Base-by-base conservation (phyloP, 2,888 invertebrate genomes). In the Andrena haemorrhoa region DNA sequence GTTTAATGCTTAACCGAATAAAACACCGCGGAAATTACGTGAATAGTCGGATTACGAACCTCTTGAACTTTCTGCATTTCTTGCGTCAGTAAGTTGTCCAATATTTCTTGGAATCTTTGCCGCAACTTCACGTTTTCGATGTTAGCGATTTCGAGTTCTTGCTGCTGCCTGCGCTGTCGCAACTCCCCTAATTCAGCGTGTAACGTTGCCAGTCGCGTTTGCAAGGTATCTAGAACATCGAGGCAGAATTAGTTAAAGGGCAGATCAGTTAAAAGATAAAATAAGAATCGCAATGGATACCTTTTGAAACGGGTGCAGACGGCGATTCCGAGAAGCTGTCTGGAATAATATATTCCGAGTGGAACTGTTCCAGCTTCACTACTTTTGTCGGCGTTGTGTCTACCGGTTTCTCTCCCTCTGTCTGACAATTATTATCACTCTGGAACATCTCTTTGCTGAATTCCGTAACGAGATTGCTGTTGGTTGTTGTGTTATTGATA, bases 91-190 rank as follows among this genome's bases (percentile, higher is more conserved):
- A 98, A 94, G 89, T 96, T 96, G 85, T 98, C 97, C 33, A 98
- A 94, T 70, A 96, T 97, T 86, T 97, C 97, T 92, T 97, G 96
- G 93, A 98, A 97, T 72, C 98, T 95, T 93, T 98, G 97, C 65
- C 97, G 95, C 16, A 98, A 94, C 12, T 97, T 97, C 83, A 96
- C 95, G 93, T 98, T 98, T 92, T 98, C 98, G 92, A 98, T 97
- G 63, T 96, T 97, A 29, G 97, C 96, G 82, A 98, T 96, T 94
- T 98, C 97, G 85, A 96, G 95, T 90, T 98, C 97, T 84, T 98
- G 98, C 89, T 97, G 96, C 74, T 96, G 95, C 80, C 97, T 95
- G 68, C 97, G 95, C 53, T 96, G 95, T 89, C 96, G 96, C 20
- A 98, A 94, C 85, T 97, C 97, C 20, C 96, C 96, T 65, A 98